Base-by-base conservation (phyloP, 2,113 vertebrate genomes). In the Apodemus speciosus region DNA sequence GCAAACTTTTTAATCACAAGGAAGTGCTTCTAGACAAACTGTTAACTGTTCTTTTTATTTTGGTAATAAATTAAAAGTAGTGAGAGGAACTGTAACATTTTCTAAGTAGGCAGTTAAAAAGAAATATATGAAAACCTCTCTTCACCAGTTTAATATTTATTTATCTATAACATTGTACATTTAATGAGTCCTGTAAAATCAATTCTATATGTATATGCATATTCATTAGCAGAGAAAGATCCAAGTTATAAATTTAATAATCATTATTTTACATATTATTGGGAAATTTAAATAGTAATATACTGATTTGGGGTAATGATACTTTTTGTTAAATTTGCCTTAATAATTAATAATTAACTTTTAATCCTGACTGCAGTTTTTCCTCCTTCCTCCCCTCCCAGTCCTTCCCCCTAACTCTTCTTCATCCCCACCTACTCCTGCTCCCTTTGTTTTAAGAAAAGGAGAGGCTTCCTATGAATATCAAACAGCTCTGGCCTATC, bases 21-120 rank as follows among this genome's bases (percentile, higher is more conserved):
- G 68, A 91, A 95, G 84, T 83, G n/a, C 49, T 93, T 95, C 94
- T 84, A 91, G 62, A 90, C 49, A 72, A 95, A 94, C 32, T 53
- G 72, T 60, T 46, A 93, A 68, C 81, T 88, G 46, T 84, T 93
- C 27, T 62, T 86, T 97, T 94, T 94, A 86, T 90, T 18, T 51
- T 43, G 11, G 53, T 53, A 88, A 91, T 96, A 96, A 91, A 93
- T 85, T 93, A 85, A 95, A 97, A 93, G 21, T 43, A 51, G 80
- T 79, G 49, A 60, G 30, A 85, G 14, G 13, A 94, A 71, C 6
- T 49, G 32, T 60, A 95, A 90, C 86, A 30, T 27, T 60, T 13
- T 93, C 66, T 84, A 30, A 94, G 88, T 49, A 83, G 90, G 81
- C 10, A 20, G 88, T 68, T 93, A 77, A 86, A 92, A 79, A 30